Base-by-base conservation (phyloP, 2,888 invertebrate species). In the Campopleginae sp. region DNA sequence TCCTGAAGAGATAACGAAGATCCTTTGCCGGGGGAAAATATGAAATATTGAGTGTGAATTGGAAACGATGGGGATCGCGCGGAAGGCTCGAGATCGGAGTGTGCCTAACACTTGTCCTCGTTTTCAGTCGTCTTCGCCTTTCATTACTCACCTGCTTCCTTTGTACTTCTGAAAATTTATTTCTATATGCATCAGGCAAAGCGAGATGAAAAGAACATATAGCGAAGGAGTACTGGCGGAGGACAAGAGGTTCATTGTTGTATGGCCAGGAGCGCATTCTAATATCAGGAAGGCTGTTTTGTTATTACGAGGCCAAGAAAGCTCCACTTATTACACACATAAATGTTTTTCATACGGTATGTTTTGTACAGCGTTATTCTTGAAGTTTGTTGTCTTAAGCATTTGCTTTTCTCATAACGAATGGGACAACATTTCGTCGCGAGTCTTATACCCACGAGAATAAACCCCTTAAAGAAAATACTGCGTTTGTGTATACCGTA, bases 231-330 rank as follows among this genome's bases (percentile, higher is more conserved):
- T 33, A n/a, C n/a, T n/a, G n/a, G n/a, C n/a, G 23, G 66, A 51
- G 77, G 83, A 88, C 87, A 88, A 88, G 87, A 88, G 88, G 85
- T 85, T 71, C 78, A 72, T 58, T 72, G 71, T 75, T 84, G 77
- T 33, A 23, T 70, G 31, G 70, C 12, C 48, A 27, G 46, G 82
- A 80, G 89, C 85, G 83, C 86, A 89, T 89, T 88, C 88, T 90
- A 90, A 90, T 89, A 89, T 87, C 86, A 82, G 84, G 85, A 86
- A 85, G 51, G 75, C 72, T 51, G 58, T 70, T n/a, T n/a, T 61
- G 79, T 87, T 88, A 89, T 90, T 90, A 89, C 87, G 85, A 80
- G 70, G 84, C 85, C 86, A 91, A 88, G 89, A 88, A 90, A 54
- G 89, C 88, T 86, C 87, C 87, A 88, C 82, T 77, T 33, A 44